phyloP scores from a whole-genome alignment of 1,140 invertebrate species.

The Carposina sasakii region DNA sequence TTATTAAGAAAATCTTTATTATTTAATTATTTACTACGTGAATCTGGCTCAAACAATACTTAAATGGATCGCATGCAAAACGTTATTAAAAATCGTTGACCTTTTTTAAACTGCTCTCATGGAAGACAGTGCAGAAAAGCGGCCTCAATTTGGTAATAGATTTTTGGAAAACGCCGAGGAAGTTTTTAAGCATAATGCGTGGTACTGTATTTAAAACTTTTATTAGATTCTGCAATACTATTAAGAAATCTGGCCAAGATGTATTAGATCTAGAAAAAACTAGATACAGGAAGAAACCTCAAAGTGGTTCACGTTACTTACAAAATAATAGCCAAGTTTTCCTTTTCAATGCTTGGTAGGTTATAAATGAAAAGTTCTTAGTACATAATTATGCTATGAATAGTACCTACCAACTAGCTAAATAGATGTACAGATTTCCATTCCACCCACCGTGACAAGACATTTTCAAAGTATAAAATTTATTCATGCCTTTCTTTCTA shows the following conservation, averaged over 20 bases:
- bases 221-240: conserved; percentile 39
- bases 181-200: conserved; percentile 96
- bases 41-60: no score
- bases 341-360: conserved; percentile 87
- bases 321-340: conserved; percentile 77
- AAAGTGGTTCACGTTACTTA: conserved; percentile 75
- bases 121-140: conserved; percentile 64
- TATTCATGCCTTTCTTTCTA: no score
- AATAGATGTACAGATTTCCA: no score
- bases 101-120: no score
- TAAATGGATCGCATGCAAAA: no score
- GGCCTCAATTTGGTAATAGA: conserved; percentile 87
- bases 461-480: no score
- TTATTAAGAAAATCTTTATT: no score
- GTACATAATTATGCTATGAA: no score
- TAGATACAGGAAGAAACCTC: conserved; percentile 76
- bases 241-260: conserved; percentile 13
- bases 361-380: background rate
- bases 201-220: conserved; percentile 76
- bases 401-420: no score
- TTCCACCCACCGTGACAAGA: no score
- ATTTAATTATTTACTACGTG: no score
- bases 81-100: no score
- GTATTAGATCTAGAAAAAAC: conserved; percentile 60
- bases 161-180: conserved; percentile 82